phyloP scores from a whole-genome alignment of 2,797 vertebrate genomes.

The Tiaroga cobitis region DNA sequence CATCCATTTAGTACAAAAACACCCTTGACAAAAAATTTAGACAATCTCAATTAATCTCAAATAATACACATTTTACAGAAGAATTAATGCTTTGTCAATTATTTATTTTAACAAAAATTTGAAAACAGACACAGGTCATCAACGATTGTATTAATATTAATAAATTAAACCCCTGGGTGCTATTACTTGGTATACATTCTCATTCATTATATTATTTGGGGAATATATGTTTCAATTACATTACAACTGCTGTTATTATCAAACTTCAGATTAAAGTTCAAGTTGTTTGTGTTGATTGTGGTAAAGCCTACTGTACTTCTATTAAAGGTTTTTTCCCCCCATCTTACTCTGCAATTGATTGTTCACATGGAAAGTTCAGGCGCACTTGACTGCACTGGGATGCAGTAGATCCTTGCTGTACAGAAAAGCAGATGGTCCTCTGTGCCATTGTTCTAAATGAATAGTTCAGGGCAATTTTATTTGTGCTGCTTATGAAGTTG shows the following conservation, averaged over 20 bases:
- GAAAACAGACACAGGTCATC: not conserved
- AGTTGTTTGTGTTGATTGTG: slow-evolving; percentile 21
- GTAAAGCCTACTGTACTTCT: slow-evolving; percentile 32
- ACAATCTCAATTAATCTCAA: too few species aligned
- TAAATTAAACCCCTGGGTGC: slow-evolving; percentile 84
- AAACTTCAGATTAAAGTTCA: slow-evolving; percentile 38
- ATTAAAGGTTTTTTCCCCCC: slow-evolving; percentile 57
- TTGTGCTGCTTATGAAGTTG: slow-evolving; percentile 9
- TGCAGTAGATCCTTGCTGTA: slow-evolving; percentile 27
- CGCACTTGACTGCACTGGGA: slow-evolving; percentile 19
- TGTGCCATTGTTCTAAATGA: slow-evolving; percentile 31
- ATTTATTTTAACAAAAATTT: not conserved
- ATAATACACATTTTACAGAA: not conserved
- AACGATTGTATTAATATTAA: not conserved
- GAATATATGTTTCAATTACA: slow-evolving; percentile 84
- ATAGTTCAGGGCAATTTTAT: slow-evolving; percentile 39
- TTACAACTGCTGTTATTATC: slow-evolving; percentile 79
- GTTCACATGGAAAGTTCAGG: slow-evolving; percentile 50
- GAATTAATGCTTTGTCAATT: not conserved
- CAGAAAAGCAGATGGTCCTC: slow-evolving; percentile 32
- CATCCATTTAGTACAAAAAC: not conserved
- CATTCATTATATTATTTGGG: slow-evolving; percentile 82
- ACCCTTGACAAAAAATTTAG: not conserved
- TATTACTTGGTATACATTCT: slow-evolving; percentile 82
- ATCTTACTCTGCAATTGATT: slow-evolving; percentile 63